Base-by-base conservation (phyloP, 2,113 vertebrate species). In the Empidonax alnorum region DNA sequence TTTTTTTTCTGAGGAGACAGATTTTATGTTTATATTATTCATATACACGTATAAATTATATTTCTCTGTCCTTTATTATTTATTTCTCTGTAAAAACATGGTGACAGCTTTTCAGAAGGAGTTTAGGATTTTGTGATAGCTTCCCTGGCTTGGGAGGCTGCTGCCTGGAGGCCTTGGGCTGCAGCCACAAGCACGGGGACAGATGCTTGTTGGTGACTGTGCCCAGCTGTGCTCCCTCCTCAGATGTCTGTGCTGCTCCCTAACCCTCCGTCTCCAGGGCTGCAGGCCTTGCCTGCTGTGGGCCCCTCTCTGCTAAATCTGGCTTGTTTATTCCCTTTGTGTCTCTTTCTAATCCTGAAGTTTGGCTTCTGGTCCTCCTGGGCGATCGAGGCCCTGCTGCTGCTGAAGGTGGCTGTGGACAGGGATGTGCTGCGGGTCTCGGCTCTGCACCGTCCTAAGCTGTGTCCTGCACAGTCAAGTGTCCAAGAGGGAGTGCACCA, bases 401-500 rank as follows among this genome's bases (percentile, higher is more conserved):
- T 27, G 49, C 49, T 27, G 14, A 50, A 50, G 49, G 49, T 50
- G 14, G 24, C 49, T 50, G 49, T 50, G 49, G 49, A 27, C 49
- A 50, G 49, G 49, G 49, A 27, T 50, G 49, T 50, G 49, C 14
- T 50, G 49, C 4, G 14, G 25, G 25, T 50, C 14, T 50, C 25
- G 4, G 8, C 49, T 50, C 49, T 50, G 49, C 49, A 15, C 49
- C 14, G 24, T 50, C 24, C 77, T 39, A 46, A 9, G n/a, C n/a
- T 0, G 1, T 4, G 20, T 21, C 46, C 35, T 37, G 22, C 9
- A 27, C 0, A 9, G 49, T 19, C 5, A 3, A 6, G 10, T 6
- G 21, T 21, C 25, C 2, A 14, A 21, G 14, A 10, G 7, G 2
- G 3, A 12, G 62, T 1, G 39, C 1, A 6, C 37, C 17, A 11